Conservation (phyloP, 2,888 invertebrate species). For the Diogma glabrata region DNA sequence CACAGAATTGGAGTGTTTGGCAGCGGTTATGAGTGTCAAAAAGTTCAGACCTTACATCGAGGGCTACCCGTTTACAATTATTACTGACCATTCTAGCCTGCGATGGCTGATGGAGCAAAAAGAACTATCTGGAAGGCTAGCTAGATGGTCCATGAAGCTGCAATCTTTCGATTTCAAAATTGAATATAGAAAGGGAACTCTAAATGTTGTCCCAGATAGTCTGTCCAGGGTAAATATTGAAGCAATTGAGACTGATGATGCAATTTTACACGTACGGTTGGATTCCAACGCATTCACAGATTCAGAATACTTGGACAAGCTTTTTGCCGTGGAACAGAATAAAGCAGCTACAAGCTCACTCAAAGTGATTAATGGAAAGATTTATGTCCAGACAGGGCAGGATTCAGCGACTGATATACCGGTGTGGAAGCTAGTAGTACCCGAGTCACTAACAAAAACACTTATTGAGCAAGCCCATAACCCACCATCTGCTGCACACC, state of each 20-base stretch:
- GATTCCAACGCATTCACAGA: neutral
- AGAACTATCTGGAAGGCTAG: constrained; percentile 7
- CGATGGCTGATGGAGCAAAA: constrained; percentile 10
- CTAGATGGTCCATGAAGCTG: no score
- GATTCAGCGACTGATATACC: neutral
- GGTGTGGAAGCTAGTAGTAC: no score
- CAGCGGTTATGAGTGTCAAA: no score
- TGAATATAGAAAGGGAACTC: constrained; percentile 6
- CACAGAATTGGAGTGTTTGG: no score
- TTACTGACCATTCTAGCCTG: neutral
- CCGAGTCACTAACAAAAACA: no score
- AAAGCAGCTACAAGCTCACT: neutral
- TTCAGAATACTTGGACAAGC: neutral
- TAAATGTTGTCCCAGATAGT: constrained; percentile 11
- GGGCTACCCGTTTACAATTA: no score
- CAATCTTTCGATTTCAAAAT: no score
- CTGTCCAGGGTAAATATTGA: constrained; percentile 5
- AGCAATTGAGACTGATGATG: neutral
- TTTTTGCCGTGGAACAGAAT: neutral
- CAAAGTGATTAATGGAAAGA: neutral
- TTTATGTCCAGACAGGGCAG: neutral
- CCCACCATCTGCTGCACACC: neutral
- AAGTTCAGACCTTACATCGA: no score
- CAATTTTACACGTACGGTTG: neutral
- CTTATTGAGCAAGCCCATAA: neutral